A percentile compares a stretch with the other conserved stretches of the same genome.
Conservation (phyloP, 2,113 vertebrate species). For the Poicephalus meyeri region DNA sequence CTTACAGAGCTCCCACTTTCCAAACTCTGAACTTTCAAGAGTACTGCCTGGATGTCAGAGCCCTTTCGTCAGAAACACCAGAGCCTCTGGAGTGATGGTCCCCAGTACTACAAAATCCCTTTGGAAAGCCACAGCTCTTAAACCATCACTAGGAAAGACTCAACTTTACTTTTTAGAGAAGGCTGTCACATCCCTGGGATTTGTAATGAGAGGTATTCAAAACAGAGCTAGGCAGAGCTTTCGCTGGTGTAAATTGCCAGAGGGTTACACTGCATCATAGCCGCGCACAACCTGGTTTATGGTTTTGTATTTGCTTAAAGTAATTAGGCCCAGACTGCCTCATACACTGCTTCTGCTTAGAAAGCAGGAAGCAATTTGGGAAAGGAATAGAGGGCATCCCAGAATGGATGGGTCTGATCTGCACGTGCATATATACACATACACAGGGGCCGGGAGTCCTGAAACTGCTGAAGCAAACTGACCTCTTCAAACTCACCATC, state of each 20-base stretch:
- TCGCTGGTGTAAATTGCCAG: neutral
- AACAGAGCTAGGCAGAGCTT: neutral
- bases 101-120: slow-evolving; percentile 12
- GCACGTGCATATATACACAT: too few species aligned
- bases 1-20: neutral
- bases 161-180: neutral
- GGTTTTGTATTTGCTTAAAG: neutral
- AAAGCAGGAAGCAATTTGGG: neutral
- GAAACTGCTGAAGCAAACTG: neutral
- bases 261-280: neutral
- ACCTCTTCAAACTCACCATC: neutral
- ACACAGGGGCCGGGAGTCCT: neutral
- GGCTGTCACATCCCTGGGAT: neutral
- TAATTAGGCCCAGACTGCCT: neutral
- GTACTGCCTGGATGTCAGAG: neutral
- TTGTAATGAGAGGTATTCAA: neutral
- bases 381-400: neutral
- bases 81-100: slow-evolving; percentile 33
- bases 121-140: slow-evolving; percentile 42
- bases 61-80: slow-evolving; percentile 34
- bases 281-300: neutral
- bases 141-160: neutral
- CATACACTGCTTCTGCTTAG: neutral
- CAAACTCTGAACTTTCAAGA: slow-evolving; percentile 1
- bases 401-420: neutral